phyloP scores from a whole-genome alignment of 2,113 vertebrate species.

The Gymnarchus niloticus region DNA sequence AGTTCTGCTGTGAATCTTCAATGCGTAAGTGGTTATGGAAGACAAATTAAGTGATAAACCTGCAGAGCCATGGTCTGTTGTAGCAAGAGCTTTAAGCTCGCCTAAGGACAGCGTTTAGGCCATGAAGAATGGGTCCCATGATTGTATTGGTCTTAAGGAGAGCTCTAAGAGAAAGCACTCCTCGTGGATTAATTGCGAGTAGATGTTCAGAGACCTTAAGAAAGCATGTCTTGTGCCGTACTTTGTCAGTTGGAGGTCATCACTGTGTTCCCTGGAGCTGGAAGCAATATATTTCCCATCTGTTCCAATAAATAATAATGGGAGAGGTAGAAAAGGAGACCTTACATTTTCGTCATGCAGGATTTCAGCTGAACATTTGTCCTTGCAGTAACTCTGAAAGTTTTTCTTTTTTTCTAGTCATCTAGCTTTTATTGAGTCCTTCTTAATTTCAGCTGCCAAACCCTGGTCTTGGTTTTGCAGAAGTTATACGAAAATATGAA shows the following conservation, averaged over 20 bases:
- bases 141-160: not conserved
- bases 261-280: not conserved
- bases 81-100: not conserved
- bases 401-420: not conserved
- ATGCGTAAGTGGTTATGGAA: too few species aligned
- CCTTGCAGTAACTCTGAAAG: conserved; percentile 5
- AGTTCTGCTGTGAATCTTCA: not conserved
- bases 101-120: not conserved
- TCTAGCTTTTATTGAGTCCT: not conserved
- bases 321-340: conserved; percentile 7
- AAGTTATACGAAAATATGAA: not conserved
- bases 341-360: not conserved
- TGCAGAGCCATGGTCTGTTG: not conserved
- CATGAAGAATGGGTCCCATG: not conserved
- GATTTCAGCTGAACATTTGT: not conserved
- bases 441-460: not conserved
- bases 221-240: not conserved
- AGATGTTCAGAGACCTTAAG: not conserved
- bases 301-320: conserved; percentile 10
- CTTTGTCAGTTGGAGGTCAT: conserved; percentile 1
- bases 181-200: not conserved
- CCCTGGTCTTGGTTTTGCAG: not conserved
- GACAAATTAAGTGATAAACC: not conserved
- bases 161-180: not conserved
- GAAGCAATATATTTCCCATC: conserved; percentile 11